A percentile compares a stretch with the other conserved stretches of the same genome.
phyloP scores from a whole-genome alignment of 1,140 invertebrate species.

The Calliopsis andreniformis region DNA sequence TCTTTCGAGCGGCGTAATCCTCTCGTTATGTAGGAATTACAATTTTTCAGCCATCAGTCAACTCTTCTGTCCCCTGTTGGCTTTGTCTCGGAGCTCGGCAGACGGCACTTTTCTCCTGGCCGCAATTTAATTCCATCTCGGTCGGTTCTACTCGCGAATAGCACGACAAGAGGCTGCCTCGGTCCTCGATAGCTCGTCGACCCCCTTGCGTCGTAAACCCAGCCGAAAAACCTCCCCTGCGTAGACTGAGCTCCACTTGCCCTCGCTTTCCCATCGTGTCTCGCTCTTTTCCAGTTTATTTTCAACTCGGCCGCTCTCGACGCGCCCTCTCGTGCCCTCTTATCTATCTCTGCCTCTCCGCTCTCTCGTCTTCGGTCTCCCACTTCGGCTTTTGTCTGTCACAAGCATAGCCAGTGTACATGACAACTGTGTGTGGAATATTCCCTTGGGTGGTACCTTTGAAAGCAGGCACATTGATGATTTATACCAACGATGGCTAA shows the following conservation, averaged over 20 bases:
- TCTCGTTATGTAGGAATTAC: background rate
- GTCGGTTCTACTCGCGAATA: background rate
- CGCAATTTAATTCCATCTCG: conserved; percentile 4
- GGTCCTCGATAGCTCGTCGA: conserved; percentile 33
- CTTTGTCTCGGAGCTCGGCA: background rate
- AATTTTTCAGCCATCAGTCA: conserved; percentile 1
- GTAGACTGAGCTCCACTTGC: conserved; percentile 44
- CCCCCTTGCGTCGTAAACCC: conserved; percentile 40
- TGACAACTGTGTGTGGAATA: too few species aligned
- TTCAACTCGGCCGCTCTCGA: conserved; percentile 20
- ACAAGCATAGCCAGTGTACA: conserved; percentile 9
- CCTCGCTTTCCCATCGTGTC: conserved; percentile 43
- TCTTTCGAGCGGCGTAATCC: background rate
- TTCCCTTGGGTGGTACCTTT: too few species aligned
- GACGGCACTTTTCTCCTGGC: background rate
- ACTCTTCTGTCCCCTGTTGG: background rate
- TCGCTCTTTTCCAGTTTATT: conserved; percentile 47
- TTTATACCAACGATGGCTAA: too few species aligned
- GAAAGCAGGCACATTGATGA: too few species aligned
- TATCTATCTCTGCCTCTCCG: conserved; percentile 10
- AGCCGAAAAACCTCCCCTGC: conserved; percentile 32
- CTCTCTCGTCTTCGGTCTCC: background rate
- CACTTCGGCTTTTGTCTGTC: background rate
- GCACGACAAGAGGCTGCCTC: conserved; percentile 23
- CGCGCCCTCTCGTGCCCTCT: conserved; percentile 27